These are phyloP conservation scores for Tigriopus californicus DNA, from an alignment of 2,888 invertebrate species.

Conservation along the genomic window DNA sequence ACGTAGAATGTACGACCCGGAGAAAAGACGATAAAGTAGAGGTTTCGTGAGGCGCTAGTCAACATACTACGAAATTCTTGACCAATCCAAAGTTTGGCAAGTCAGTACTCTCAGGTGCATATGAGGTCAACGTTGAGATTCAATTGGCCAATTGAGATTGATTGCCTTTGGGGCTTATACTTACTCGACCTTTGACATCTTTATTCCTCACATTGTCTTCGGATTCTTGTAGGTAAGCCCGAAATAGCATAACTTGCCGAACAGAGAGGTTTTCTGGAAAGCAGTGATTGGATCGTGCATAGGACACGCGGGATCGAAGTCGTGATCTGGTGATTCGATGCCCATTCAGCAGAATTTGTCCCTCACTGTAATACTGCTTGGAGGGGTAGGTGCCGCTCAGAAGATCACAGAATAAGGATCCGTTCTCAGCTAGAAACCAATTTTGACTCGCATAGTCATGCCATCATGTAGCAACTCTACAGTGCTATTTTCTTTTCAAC, in stretches of 20 bases:
- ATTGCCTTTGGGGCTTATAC: not conserved
- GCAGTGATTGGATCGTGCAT: constrained; percentile 51
- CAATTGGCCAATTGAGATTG: too few species aligned
- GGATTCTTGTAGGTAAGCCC: constrained; percentile 41
- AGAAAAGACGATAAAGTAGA: too few species aligned
- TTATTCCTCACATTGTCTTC: not conserved
- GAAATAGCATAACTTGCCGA: constrained; percentile 68
- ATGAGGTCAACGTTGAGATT: too few species aligned
- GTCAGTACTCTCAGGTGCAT: too few species aligned
- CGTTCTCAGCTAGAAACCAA: constrained; percentile 48
- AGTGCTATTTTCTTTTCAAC: too few species aligned
- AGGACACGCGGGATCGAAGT: constrained; percentile 50
- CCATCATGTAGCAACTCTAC: too few species aligned
- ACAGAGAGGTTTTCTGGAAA: constrained; percentile 73
- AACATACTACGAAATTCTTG: too few species aligned
- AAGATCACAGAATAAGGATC: constrained; percentile 63
- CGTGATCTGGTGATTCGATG: constrained; percentile 28
- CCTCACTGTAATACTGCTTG: constrained; percentile 21
- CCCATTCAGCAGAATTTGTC: constrained; percentile 36
- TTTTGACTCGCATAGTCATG: too few species aligned
- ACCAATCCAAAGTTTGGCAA: too few species aligned
- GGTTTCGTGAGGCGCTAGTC: too few species aligned
- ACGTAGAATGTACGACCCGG: too few species aligned
- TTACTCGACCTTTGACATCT: constrained; percentile 13
- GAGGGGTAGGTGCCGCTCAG: constrained; percentile 51